Evolutionary conservation across 2,113 vertebrate species (phyloP).

Genomic region (Gambusia holbrooki): DNA sequence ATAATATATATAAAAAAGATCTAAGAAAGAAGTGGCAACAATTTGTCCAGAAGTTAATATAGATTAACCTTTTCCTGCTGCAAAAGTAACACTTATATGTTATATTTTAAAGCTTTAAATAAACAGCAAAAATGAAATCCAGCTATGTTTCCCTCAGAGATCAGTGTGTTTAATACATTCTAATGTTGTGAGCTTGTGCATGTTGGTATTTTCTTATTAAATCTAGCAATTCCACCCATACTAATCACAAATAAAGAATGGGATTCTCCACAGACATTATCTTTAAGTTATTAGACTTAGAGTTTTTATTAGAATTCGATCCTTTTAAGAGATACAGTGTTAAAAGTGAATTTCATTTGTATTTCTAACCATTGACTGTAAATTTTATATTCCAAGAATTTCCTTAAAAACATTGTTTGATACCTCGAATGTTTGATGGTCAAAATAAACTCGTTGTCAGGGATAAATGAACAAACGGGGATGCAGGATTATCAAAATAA

Average conservation of each 20-base stretch:
- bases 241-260: background rate
- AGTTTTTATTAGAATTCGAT: background rate
- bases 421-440: background rate
- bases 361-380: background rate
- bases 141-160: too few relatives aligned
- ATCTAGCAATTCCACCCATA: background rate
- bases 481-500: background rate
- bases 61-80: too few relatives aligned
- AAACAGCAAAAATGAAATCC: background rate
- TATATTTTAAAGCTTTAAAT: background rate
- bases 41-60: too few relatives aligned
- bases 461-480: conserved; percentile 16
- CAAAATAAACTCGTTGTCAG: background rate
- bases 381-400: background rate
- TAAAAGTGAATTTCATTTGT: background rate
- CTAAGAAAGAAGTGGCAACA: too few relatives aligned
- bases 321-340: background rate
- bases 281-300: background rate
- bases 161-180: background rate
- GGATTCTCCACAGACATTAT: background rate
- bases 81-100: background rate
- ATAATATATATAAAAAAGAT: too few relatives aligned
- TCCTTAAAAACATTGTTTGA: background rate
- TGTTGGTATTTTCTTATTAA: background rate
- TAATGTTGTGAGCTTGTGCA: background rate